phyloP scores from a whole-genome alignment of 2,113 vertebrate genomes.

The Ictalurus punctatus region DNA sequence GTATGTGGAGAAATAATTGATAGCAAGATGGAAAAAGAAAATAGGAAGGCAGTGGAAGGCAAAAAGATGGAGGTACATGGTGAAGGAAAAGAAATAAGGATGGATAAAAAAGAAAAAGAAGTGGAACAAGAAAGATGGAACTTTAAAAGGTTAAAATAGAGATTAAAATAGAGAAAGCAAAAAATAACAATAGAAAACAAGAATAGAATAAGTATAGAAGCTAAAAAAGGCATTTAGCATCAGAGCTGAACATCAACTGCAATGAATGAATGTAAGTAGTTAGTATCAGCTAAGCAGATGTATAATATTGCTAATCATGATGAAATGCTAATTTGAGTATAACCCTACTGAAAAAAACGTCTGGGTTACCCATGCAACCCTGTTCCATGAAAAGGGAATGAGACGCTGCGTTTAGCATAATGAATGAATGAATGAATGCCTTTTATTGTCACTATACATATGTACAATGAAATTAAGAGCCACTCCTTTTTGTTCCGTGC shows the following conservation, averaged over 20 bases:
- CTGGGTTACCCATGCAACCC: too few species aligned
- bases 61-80: neutral
- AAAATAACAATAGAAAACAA: neutral
- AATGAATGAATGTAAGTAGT: neutral
- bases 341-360: too few species aligned
- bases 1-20: neutral
- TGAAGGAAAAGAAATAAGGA: neutral
- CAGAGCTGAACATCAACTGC: neutral
- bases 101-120: neutral
- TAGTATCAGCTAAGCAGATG: neutral
- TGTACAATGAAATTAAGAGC: too few species aligned
- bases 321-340: neutral
- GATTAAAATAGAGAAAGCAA: neutral
- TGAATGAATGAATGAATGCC: too few species aligned
- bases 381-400: too few species aligned
- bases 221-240: neutral
- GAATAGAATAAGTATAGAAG: neutral
- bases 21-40: neutral
- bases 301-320: neutral
- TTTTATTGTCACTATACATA: too few species aligned
- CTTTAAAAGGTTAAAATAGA: neutral
- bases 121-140: neutral
- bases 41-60: neutral
- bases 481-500: too few species aligned
- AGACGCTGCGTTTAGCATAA: too few species aligned